Evolutionary conservation across 1,140 invertebrate genomes (phyloP).

Genomic region (Achroia grisella): DNA sequence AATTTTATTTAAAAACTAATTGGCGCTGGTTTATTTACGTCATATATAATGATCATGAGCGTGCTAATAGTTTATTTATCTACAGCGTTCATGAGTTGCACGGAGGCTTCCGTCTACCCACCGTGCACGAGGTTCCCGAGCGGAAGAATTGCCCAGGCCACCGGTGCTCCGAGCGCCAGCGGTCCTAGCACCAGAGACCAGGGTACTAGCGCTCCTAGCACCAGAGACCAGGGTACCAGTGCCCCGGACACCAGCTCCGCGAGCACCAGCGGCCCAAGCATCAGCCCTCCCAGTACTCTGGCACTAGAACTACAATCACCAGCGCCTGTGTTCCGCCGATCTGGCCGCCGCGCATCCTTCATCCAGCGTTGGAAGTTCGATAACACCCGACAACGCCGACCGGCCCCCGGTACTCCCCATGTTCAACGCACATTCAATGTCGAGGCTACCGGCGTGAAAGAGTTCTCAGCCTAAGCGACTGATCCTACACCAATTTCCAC

Average conservation of each 20-base stretch:
- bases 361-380: slow-evolving; percentile 43
- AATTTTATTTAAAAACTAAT: too few species aligned
- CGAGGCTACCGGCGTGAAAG: slow-evolving; percentile 11
- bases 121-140: too few species aligned
- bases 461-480: background rate
- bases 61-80: slow-evolving; percentile 10
- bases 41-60: too few species aligned
- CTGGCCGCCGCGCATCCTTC: slow-evolving; percentile 22
- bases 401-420: background rate
- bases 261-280: background rate
- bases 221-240: too few species aligned
- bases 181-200: too few species aligned
- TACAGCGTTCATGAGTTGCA: slow-evolving; percentile 35
- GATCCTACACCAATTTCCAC: too few species aligned
- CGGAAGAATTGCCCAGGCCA: too few species aligned
- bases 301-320: too few species aligned
- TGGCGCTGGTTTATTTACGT: too few species aligned
- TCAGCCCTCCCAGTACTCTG: too few species aligned
- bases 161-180: too few species aligned
- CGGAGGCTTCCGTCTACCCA: slow-evolving; percentile 21
- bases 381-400: slow-evolving; percentile 27
- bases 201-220: too few species aligned
- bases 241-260: background rate
- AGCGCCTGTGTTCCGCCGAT: background rate
- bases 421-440: background rate